Evolutionary conservation across 2,113 vertebrate genomes (phyloP), one percentile per base, ranked within the genome.

Genomic region (Pelvicachromis taeniatus): DNA sequence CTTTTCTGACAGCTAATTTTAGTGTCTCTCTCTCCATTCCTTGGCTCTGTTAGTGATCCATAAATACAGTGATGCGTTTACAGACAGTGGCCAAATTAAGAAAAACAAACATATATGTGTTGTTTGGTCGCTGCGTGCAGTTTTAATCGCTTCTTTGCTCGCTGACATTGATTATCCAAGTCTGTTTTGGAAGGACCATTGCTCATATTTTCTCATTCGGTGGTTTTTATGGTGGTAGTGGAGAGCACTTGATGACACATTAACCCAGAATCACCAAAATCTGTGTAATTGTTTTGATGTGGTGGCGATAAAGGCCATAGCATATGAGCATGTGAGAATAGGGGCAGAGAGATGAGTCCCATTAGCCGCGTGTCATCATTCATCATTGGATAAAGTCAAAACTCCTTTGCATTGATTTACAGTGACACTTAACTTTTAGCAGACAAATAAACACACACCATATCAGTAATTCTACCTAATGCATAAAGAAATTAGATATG

Each of bases 211-310:
- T 23, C 38, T 68, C 38, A 68, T 68, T 42, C 26, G n/a, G 7
- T 23, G 0, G 3, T 68, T 68, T 42, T 68, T 40, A 65, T 0
- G 33, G 61, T 2, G 61, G 61, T 65, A 13, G 1, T 40, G 61
- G 19, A 21, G 61, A 65, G 61, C 1, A 14, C 40, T 68, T 40
- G 4, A 65, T 65, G 33, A 21, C 35, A 0, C 7, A 13, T 40
- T 42, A 23, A 23, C n/a, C 21, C 42, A 42, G 38, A 42, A 42
- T 68, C 38, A 42, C 38, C 35, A 68, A 16, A 4, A 68, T n/a
- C 38, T 0, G 61, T 9, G 61, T 40, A n/a, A 14, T 65, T 65
- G 35, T 40, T 21, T 65, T 13, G 61, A 65, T 65, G n/a, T 2
- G 35, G 21, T 65, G 63, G 21, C 7, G 3, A 14, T 23, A 9